A percentile compares a stretch with the other conserved stretches of the same genome.
Conservation (phyloP, 2,113 vertebrate genomes). For the Gymnorhina tibicen region DNA sequence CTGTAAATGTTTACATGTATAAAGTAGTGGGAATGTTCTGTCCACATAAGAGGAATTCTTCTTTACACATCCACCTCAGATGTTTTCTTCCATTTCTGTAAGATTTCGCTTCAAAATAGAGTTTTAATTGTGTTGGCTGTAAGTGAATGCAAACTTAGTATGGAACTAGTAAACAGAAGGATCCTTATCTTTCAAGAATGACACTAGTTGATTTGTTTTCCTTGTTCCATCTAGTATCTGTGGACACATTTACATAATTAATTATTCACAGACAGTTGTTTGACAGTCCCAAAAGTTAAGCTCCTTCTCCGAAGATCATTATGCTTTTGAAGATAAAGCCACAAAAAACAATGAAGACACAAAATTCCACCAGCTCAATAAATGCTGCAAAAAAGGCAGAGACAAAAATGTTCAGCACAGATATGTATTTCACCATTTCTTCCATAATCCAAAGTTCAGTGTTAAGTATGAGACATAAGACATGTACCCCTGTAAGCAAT, state of each 20-base stretch:
- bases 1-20: background rate
- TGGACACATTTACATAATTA: constrained; percentile 50
- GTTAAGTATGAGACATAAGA: constrained; percentile 7
- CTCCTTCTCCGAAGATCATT: constrained; percentile 31
- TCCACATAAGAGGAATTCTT: background rate
- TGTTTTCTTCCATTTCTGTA: constrained; percentile 1
- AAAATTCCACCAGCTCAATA: constrained; percentile 37
- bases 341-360: constrained; percentile 32
- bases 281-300: background rate
- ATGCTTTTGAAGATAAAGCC: constrained; percentile 21
- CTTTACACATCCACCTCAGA: background rate
- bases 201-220: constrained; percentile 1
- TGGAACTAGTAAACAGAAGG: constrained; percentile 70
- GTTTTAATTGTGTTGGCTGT: constrained; percentile 58
- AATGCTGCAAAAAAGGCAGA: constrained; percentile 19
- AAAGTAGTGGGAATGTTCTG: background rate
- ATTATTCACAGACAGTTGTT: constrained; percentile 17
- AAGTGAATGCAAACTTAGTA: constrained; percentile 74
- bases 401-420: background rate
- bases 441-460: constrained; percentile 55
- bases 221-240: constrained; percentile 61
- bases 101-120: constrained; percentile 37
- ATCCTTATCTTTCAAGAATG: constrained; percentile 66
- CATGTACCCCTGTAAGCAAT: background rate
- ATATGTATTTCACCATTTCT: constrained; percentile 43